phyloP scores from a whole-genome alignment of 2,113 vertebrate genomes.

The Cariama cristata region DNA sequence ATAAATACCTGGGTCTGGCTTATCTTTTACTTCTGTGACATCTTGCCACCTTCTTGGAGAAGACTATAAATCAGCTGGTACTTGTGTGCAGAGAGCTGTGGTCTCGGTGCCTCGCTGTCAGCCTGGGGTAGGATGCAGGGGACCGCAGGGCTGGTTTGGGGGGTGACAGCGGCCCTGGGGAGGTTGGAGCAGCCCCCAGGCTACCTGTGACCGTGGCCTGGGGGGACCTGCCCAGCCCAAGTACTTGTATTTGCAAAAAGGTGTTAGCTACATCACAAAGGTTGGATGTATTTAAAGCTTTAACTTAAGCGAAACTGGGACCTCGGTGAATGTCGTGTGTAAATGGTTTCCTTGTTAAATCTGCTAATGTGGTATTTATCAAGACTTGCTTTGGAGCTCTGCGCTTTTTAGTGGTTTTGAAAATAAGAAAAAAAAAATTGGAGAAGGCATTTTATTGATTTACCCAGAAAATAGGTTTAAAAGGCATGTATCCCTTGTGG shows the following conservation, averaged over 20 bases:
- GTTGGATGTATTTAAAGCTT: neutral
- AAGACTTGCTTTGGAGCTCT: neutral
- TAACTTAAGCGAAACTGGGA: neutral
- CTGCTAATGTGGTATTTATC: neutral
- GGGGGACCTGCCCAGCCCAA: neutral
- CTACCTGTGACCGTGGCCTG: neutral
- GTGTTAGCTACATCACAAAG: neutral
- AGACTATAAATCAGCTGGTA: neutral
- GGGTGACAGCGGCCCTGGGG: neutral
- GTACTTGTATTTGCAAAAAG: neutral
- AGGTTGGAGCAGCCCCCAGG: neutral
- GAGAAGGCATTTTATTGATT: neutral
- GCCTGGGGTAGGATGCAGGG: neutral
- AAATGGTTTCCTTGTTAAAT: neutral
- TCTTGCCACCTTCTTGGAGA: neutral
- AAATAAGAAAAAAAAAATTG: neutral
- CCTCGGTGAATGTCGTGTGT: neutral
- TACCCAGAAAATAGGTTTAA: neutral
- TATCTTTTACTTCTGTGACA: neutral
- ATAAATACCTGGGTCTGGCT: neutral
- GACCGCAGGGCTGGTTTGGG: neutral
- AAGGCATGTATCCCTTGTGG: neutral
- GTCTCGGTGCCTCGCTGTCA: fast-evolving
- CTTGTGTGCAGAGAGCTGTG: neutral
- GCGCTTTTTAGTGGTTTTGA: neutral